A percentile compares a stretch with the other conserved stretches of the same genome.
Conservation (phyloP, 2,888 invertebrate species). For the Bombyx huttoni region DNA sequence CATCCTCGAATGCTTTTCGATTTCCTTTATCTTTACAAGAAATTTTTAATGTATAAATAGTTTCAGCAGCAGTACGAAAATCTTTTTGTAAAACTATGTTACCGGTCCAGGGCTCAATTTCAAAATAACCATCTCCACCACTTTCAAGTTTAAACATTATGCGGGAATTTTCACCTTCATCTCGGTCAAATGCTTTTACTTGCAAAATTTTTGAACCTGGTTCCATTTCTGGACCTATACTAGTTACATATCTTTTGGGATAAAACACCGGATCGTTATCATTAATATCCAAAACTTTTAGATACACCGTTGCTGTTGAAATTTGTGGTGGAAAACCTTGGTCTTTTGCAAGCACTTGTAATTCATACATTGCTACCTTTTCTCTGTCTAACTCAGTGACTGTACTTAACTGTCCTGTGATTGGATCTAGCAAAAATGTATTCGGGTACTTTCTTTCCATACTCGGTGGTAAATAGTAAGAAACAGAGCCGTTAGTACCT, state of each 20-base stretch:
- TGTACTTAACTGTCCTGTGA: conserved; percentile 88
- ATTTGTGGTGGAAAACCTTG: conserved; percentile 92
- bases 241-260: conserved; percentile 87
- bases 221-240: conserved; percentile 78
- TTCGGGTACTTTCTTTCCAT: conserved; percentile 87
- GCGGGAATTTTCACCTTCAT: conserved; percentile 90
- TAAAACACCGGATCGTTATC: conserved; percentile 95
- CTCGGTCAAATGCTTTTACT: conserved; percentile 87
- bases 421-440: conserved; percentile 84
- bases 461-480: conserved; percentile 84
- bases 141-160: conserved; percentile 84
- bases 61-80: conserved; percentile 75
- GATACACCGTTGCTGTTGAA: conserved; percentile 87
- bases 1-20: conserved; percentile 79
- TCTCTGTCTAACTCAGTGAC: conserved; percentile 86
- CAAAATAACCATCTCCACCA: conserved; percentile 85
- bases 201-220: conserved; percentile 78
- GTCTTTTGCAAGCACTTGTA: conserved; percentile 90
- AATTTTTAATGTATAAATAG: conserved; percentile 80
- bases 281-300: conserved; percentile 89
- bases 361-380: conserved; percentile 81
- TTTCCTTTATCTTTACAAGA: conserved; percentile 88
- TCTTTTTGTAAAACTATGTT: conserved; percentile 79
- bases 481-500: conserved; percentile 92
- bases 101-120: conserved; percentile 84